These are phyloP conservation scores for Limnephilus rhombicus DNA, from an alignment of 2,888 invertebrate genomes.

Conservation along the genomic window DNA sequence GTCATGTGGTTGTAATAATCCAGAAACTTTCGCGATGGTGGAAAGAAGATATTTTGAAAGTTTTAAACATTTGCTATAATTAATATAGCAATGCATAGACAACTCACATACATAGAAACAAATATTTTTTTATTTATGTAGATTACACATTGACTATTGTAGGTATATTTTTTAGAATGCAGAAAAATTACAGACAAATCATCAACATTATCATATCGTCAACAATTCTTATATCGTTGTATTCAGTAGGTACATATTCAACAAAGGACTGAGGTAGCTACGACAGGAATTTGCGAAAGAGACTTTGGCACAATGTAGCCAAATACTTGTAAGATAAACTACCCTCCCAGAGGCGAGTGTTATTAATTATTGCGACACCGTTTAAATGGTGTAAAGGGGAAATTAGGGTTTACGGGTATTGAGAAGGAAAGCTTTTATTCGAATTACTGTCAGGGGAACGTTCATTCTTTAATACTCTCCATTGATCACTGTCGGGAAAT, in stretches of 20 bases:
- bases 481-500: neutral
- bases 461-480: neutral
- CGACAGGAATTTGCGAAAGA: neutral
- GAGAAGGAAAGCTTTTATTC: neutral
- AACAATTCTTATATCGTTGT: neutral
- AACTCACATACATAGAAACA: too few relatives aligned
- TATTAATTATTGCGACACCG: neutral
- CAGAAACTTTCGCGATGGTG: too few relatives aligned
- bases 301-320: constrained; percentile 9
- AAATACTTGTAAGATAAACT: constrained; percentile 23
- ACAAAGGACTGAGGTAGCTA: constrained; percentile 27
- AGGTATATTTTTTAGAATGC: too few relatives aligned
- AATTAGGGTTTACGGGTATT: neutral
- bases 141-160: too few relatives aligned
- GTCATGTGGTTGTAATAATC: too few relatives aligned
- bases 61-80: too few relatives aligned
- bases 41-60: too few relatives aligned
- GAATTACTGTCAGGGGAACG: neutral
- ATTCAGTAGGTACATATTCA: neutral
- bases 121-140: too few relatives aligned
- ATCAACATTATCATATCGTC: neutral
- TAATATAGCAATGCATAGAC: too few relatives aligned
- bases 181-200: too few relatives aligned
- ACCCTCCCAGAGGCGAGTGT: neutral
- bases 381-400: neutral